Base-by-base conservation (phyloP, 2,797 vertebrate genomes). In the Sebastes vulpes region DNA sequence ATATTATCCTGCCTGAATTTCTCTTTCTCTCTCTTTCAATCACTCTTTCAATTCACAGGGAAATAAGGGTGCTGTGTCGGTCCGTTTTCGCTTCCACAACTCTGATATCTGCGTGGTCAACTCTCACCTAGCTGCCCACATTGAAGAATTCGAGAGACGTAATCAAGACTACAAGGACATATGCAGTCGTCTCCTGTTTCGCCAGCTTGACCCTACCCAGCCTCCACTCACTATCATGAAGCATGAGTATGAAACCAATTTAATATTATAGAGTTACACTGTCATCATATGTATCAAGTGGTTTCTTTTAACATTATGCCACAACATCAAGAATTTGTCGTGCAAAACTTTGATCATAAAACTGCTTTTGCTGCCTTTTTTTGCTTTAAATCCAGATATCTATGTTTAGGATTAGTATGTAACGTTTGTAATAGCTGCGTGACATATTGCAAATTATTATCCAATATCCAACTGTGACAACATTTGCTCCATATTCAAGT, bases 81-180 rank as follows among this genome's bases (percentile, higher is more conserved):
- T 99, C 89, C 96, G 98, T 67, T 99, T 99, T 94, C 96, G 93
- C 38, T 97, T 99, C 88, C 98, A 99, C 80, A 98, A 97, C 92
- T 98, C 98, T 0, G 96, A 97, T 9, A 75, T 99, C 88, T 99
- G 99, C 14, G n/a, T 99, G 32, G 98, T 99, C 82, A 99, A 98
- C 81, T 97, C 97, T 56, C 98, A 99, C 92, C 91, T 99, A 2
- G 98, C 98, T 5, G 98, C 99, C 56, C 98, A 99, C 87, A 94
- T 85, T 0, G 98, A 99, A 72, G 98, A 99, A 65, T 98, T 94
- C 0, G 98, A 99, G 90, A 92, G 98, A 77, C 96, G 98, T 32
- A 99, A 99, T 93, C 98, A 99, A 89, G 99, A 99, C 93, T 98
- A 97, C 85, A 98, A 93, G 66, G 98, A 99, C 80, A 99, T 99